Percentiles rank a stretch among this genome's conserved stretches.
Conservation (phyloP, 2,888 invertebrate species). For the Drosophila subquinaria region DNA sequence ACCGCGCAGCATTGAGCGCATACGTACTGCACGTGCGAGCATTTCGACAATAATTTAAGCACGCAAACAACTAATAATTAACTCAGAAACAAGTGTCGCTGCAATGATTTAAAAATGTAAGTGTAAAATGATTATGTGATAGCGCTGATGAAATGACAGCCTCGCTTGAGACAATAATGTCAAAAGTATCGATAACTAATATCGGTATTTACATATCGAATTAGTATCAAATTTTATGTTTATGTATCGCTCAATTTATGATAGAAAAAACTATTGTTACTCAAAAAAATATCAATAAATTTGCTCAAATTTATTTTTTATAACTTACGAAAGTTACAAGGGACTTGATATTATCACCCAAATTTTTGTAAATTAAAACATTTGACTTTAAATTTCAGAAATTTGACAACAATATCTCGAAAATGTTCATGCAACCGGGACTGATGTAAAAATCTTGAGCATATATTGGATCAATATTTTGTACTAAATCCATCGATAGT, state of each 20-base stretch:
- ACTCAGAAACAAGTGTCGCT: conserved; percentile 37
- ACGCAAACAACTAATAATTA: conserved; percentile 30
- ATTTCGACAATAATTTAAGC: conserved; percentile 35
- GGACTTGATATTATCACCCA: no score
- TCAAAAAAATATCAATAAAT: no score
- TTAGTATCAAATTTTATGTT: background rate
- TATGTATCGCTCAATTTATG: background rate
- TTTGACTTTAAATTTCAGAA: no score
- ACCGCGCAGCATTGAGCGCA: conserved; percentile 61
- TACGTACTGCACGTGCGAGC: conserved; percentile 65
- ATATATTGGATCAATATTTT: background rate
- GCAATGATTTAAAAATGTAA: conserved; percentile 38
- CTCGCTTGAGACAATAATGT: conserved; percentile 14
- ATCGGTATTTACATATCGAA: conserved; percentile 23
- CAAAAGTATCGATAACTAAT: conserved; percentile 17
- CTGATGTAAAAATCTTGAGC: background rate
- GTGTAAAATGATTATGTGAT: conserved; percentile 73
- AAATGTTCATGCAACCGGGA: no score
- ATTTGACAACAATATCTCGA: no score
- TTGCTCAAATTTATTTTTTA: no score
- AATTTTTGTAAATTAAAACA: no score
- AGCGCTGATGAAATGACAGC: conserved; percentile 68
- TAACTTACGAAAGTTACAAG: no score
- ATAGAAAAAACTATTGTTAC: no score
- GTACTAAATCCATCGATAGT: conserved; percentile 20